Evolutionary conservation across 2,888 invertebrate genomes (phyloP).

Genomic region (Tortricodes alternella): DNA sequence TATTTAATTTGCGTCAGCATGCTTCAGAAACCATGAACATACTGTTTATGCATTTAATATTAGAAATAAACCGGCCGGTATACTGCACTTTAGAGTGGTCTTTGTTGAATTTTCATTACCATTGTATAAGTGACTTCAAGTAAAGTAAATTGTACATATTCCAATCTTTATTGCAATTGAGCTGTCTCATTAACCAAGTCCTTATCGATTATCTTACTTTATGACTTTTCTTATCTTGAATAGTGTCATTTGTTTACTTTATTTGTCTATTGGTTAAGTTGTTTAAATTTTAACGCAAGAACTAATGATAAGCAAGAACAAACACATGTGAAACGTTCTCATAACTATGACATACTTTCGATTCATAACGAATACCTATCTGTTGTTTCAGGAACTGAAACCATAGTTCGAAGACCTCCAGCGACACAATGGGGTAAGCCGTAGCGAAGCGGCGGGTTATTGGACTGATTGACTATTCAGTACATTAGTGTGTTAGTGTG

Average conservation of each 20-base stretch:
- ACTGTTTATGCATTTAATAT: constrained; percentile 13
- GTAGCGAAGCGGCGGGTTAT: constrained; percentile 29
- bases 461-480: constrained; percentile 30
- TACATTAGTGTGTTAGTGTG: constrained; percentile 32
- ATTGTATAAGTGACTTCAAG: background rate
- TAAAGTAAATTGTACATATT: background rate
- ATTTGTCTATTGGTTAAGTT: constrained; percentile 15
- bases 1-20: constrained; percentile 37
- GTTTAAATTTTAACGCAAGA: constrained; percentile 8
- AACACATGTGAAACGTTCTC: constrained; percentile 2
- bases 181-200: too few species aligned
- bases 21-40: constrained; percentile 16
- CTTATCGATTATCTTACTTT: too few species aligned
- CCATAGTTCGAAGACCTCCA: constrained; percentile 29
- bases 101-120: background rate
- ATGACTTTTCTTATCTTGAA: too few species aligned
- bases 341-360: constrained; percentile 6
- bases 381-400: constrained; percentile 43
- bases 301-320: constrained; percentile 2
- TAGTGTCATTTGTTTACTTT: constrained; percentile 11
- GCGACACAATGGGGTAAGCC: constrained; percentile 47
- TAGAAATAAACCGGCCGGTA: background rate
- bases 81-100: background rate
- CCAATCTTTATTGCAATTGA: too few species aligned
- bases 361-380: constrained; percentile 21